A percentile compares a stretch with the other conserved stretches of the same genome.
phyloP scores from a whole-genome alignment of 2,797 vertebrate genomes.

The Leptodactylus fallax region DNA sequence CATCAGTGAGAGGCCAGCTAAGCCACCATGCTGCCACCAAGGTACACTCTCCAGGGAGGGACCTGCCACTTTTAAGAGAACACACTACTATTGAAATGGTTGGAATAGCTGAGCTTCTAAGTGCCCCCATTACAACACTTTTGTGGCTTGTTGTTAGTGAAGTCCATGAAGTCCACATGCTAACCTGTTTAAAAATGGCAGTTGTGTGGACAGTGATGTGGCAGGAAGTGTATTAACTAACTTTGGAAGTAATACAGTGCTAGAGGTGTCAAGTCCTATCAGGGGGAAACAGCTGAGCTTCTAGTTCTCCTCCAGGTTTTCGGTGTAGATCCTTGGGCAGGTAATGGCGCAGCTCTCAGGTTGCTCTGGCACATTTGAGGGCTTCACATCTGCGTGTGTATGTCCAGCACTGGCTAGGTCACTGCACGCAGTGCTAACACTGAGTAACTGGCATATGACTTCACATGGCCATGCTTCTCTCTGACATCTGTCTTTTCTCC shows the following conservation, averaged over 20 bases:
- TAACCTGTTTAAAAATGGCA: background rate
- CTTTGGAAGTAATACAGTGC: background rate
- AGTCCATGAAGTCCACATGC: background rate
- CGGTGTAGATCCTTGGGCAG: no score
- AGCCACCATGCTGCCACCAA: background rate
- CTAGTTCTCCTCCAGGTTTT: background rate
- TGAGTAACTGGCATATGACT: background rate
- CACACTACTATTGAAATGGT: no score
- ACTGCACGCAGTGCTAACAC: constrained; percentile 5
- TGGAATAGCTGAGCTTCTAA: background rate
- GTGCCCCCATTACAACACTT: background rate
- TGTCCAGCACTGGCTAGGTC: background rate
- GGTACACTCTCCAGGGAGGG: background rate
- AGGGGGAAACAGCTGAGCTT: background rate
- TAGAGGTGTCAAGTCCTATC: no score
- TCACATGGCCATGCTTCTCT: background rate
- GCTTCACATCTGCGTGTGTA: background rate
- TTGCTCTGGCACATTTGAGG: background rate
- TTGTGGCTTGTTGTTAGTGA: background rate
- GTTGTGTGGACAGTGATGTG: background rate
- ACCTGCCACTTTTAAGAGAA: background rate
- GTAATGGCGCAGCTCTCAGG: no score
- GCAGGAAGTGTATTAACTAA: background rate
- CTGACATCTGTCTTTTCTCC: constrained; percentile 15
- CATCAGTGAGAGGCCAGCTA: background rate